These are phyloP conservation scores for Mustelus asterias DNA, from an alignment of 2,113 vertebrate species.

Conservation along the genomic window DNA sequence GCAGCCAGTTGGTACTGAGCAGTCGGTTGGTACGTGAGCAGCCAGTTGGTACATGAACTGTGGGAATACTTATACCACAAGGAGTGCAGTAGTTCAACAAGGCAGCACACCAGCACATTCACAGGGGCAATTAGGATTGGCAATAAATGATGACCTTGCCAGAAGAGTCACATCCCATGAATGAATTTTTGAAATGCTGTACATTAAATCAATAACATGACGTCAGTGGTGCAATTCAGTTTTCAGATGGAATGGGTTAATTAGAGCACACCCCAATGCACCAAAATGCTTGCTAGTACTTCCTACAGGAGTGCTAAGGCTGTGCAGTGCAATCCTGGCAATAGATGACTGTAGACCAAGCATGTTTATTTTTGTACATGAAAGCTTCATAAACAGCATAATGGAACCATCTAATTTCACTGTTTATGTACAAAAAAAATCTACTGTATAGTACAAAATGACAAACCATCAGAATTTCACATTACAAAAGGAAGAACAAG, in stretches of 20 bases:
- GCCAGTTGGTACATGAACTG: too few species aligned
- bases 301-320: neutral
- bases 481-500: neutral
- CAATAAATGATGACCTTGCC: neutral
- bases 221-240: neutral
- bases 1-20: too few species aligned
- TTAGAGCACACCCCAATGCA: neutral
- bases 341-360: neutral
- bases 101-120: neutral
- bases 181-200: neutral
- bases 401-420: neutral
- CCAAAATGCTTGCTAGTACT: neutral
- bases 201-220: neutral
- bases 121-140: neutral
- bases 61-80: neutral
- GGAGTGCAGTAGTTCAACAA: neutral
- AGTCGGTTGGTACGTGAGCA: too few species aligned
- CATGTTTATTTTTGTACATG: neutral
- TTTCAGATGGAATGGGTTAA: neutral
- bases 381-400: neutral
- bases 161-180: neutral
- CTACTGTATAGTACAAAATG: neutral
- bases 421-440: neutral
- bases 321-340: neutral
- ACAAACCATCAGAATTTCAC: neutral